phyloP scores from a whole-genome alignment of 2,797 vertebrate species.

The Sarcoramphus papa region DNA sequence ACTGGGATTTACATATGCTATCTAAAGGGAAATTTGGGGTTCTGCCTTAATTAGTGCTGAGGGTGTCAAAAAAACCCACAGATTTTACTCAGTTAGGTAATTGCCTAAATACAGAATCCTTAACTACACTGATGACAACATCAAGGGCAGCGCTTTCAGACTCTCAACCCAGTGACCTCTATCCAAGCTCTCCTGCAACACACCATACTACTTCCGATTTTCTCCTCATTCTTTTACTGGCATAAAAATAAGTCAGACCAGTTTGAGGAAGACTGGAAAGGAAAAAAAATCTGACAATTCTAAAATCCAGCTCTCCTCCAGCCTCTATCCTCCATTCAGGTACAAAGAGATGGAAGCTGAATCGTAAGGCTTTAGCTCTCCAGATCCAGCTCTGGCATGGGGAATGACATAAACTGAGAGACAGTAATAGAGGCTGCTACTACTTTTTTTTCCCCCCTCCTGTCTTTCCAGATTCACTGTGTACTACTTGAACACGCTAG shows the following conservation, averaged over 20 bases:
- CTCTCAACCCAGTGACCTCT: neutral
- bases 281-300: neutral
- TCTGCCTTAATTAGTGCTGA: neutral
- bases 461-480: neutral
- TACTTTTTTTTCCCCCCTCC: neutral
- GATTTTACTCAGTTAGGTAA: neutral
- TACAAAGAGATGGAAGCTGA: neutral
- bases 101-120: neutral
- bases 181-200: neutral
- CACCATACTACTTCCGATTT: neutral
- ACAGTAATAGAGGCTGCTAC: neutral
- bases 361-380: neutral
- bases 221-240: neutral
- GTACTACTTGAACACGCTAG: neutral
- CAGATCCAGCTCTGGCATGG: neutral
- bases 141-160: neutral
- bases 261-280: neutral
- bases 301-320: neutral
- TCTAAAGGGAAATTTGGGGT: neutral
- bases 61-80: neutral
- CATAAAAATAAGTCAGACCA: neutral
- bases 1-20: neutral
- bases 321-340: neutral
- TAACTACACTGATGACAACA: neutral
- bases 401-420: neutral